Conservation (phyloP, 1,140 invertebrate genomes). For the Hylaeus volcanicus region DNA sequence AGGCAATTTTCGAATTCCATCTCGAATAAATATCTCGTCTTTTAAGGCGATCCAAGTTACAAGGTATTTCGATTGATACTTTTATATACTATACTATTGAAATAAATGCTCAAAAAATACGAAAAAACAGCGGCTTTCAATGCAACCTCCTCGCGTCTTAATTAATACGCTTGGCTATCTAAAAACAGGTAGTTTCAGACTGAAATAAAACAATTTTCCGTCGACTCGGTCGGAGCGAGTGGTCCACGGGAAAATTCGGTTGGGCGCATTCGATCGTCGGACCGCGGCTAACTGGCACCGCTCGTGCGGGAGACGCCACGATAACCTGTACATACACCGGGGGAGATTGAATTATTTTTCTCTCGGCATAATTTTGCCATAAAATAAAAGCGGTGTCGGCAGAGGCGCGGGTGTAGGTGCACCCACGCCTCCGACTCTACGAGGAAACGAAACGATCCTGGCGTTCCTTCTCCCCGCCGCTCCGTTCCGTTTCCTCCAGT, state of each 20-base stretch:
- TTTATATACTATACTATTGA: no score
- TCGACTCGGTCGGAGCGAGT: slow-evolving; percentile 5
- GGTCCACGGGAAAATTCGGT: slow-evolving; percentile 22
- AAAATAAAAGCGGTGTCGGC: slow-evolving; percentile 58
- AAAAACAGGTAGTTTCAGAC: no score
- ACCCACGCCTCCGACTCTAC: not conserved
- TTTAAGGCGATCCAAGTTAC: no score
- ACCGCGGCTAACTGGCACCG: slow-evolving; percentile 4
- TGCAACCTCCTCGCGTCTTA: no score
- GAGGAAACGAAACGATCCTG: slow-evolving; percentile 26
- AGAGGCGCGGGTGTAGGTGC: slow-evolving; percentile 28
- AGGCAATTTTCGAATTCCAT: no score
- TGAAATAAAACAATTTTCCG: not conserved
- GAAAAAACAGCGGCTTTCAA: no score
- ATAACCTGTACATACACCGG: slow-evolving; percentile 42
- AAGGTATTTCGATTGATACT: no score
- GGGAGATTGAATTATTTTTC: slow-evolving; percentile 71
- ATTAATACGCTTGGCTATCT: no score
- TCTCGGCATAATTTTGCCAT: slow-evolving; percentile 65
- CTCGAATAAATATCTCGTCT: no score
- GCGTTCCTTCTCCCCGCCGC: not conserved
- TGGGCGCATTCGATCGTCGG: slow-evolving; percentile 10
- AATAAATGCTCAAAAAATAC: no score
- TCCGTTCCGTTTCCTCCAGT: slow-evolving; percentile 31
- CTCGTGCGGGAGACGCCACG: slow-evolving; percentile 1